Conservation (phyloP, 2,113 vertebrate genomes). For the Himantopus leucocephalus region DNA sequence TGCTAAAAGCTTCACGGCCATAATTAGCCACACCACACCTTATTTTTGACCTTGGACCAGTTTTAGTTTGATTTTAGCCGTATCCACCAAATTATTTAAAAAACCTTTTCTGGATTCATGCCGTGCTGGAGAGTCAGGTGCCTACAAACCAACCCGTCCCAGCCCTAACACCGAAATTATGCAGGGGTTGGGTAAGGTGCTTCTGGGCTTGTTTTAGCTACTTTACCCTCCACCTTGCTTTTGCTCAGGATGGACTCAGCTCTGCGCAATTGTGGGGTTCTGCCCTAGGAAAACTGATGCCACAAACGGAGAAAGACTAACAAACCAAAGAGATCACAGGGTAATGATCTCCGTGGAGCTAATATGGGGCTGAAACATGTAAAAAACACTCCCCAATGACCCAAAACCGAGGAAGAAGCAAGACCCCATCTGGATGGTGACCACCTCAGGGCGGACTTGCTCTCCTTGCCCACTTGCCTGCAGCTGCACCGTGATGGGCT, state of each 20-base stretch:
- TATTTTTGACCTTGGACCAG: neutral
- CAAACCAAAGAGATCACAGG: neutral
- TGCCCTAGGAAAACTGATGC: neutral
- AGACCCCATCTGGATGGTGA: neutral
- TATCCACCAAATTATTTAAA: neutral
- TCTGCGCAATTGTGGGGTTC: neutral
- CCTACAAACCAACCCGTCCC: neutral
- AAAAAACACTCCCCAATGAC: neutral
- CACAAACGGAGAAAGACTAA: neutral
- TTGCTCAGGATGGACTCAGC: neutral
- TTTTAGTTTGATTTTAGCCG: neutral
- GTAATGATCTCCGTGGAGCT: neutral
- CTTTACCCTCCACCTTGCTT: neutral
- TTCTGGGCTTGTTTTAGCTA: neutral
- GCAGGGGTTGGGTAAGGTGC: neutral
- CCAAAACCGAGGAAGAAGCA: neutral
- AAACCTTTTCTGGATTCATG: neutral
- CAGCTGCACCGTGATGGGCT: constrained; percentile 85
- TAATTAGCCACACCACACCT: neutral
- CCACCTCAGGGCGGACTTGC: neutral
- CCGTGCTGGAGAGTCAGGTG: neutral
- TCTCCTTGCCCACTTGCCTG: constrained; percentile 67
- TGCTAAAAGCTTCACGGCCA: neutral
- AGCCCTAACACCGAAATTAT: neutral
- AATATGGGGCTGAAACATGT: neutral